Conservation (phyloP, 2,113 vertebrate species). For the Neodontobutis hainanensis region DNA sequence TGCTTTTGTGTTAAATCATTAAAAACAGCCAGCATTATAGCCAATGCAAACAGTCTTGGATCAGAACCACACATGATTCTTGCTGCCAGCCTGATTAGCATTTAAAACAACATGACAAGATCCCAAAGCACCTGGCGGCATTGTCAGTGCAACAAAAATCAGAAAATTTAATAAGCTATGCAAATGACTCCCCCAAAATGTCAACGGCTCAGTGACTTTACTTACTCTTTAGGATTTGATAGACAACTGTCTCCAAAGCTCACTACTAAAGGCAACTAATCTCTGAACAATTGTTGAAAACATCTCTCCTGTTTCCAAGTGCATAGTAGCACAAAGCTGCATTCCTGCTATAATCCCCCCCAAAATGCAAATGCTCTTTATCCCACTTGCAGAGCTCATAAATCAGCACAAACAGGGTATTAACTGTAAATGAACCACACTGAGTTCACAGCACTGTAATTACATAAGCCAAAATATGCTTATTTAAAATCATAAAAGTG, state of each 20-base stretch:
- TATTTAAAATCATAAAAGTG: not conserved
- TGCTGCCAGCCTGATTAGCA: conserved; percentile 62
- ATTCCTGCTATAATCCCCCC: conserved; percentile 33
- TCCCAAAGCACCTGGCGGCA: conserved; percentile 56
- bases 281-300: conserved; percentile 22
- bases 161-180: conserved; percentile 54
- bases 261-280: conserved; percentile 23
- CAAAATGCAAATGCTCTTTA: conserved; percentile 44
- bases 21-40: conserved; percentile 47
- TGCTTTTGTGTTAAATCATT: conserved; percentile 58
- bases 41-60: conserved; percentile 57
- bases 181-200: conserved; percentile 44
- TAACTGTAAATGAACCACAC: conserved; percentile 44
- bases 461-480: conserved; percentile 24
- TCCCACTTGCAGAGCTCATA: conserved; percentile 32
- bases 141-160: conserved; percentile 43
- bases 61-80: conserved; percentile 52
- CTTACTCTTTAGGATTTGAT: conserved; percentile 10
- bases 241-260: conserved; percentile 4
- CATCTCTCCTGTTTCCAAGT: conserved; percentile 4
- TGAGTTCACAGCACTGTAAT: conserved; percentile 31
- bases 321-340: conserved; percentile 22
- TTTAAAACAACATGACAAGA: conserved; percentile 68
- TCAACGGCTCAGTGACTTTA: conserved; percentile 29
- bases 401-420: conserved; percentile 56